These are phyloP conservation scores for Notolepis coatsorum DNA, from an alignment of 2,797 vertebrate genomes.

Conservation along the genomic window DNA sequence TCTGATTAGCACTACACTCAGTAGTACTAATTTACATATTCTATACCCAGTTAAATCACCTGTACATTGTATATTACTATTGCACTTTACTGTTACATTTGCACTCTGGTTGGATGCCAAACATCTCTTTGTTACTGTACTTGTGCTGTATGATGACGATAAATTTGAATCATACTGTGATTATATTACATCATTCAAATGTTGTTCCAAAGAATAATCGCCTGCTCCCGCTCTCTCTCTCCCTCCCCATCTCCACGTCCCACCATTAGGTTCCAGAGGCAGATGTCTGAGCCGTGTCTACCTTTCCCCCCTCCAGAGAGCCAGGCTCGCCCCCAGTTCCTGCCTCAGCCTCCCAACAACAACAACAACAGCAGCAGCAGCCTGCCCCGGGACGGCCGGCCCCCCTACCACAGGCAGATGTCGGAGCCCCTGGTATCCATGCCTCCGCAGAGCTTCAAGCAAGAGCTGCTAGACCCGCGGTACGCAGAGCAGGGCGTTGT, in stretches of 20 bases:
- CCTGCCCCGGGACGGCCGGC: constrained; percentile 85
- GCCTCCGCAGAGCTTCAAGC: constrained; percentile 93
- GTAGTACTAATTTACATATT: no score
- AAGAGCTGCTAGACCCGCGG: constrained; percentile 91
- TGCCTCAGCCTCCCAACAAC: constrained; percentile 77
- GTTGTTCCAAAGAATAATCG: background rate
- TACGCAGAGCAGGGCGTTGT: constrained; percentile 88
- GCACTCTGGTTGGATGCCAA: no score
- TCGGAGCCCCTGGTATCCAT: constrained; percentile 91
- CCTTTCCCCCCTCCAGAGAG: constrained; percentile 82
- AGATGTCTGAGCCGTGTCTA: constrained; percentile 93
- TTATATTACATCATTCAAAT: no score
- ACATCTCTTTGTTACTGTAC: no score
- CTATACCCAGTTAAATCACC: no score
- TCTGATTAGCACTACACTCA: no score
- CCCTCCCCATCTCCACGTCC: background rate
- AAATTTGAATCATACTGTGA: no score
- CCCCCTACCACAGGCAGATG: constrained; percentile 93
- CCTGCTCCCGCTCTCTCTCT: no score
- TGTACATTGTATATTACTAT: no score
- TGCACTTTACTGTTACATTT: no score
- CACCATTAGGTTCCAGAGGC: constrained; percentile 89
- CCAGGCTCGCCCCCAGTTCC: constrained; percentile 82
- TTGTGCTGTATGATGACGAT: no score
- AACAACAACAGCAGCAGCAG: constrained; percentile 46